Evolutionary conservation across 2,113 vertebrate genomes (phyloP).

Genomic region (Chloropsis cyanopogon): DNA sequence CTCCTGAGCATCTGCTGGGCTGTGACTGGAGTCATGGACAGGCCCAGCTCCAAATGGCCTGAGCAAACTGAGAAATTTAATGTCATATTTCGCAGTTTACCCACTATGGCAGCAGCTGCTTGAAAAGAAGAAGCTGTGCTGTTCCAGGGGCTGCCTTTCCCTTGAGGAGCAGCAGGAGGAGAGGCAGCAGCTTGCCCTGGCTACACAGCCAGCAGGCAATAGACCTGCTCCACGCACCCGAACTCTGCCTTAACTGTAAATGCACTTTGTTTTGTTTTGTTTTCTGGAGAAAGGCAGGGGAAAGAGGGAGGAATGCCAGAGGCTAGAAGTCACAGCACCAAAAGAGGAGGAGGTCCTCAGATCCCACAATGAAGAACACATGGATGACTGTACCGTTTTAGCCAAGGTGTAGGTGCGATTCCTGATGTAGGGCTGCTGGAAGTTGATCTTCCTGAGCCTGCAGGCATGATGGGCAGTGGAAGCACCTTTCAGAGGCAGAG

Average conservation of each 20-base stretch:
- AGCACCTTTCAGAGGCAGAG: background rate
- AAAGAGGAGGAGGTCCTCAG: background rate
- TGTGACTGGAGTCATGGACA: rapidly evolving
- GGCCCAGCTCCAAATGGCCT: background rate
- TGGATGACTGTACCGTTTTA: slow-evolving; percentile 49
- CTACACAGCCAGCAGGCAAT: background rate
- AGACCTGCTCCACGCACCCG: background rate
- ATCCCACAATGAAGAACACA: background rate
- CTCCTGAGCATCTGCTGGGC: background rate
- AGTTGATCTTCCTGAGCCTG: slow-evolving; percentile 35
- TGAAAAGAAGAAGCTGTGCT: background rate
- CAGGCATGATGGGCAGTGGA: slow-evolving; percentile 5
- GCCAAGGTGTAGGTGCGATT: slow-evolving; percentile 70
- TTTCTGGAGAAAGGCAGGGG: background rate
- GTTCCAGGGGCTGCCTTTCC: background rate
- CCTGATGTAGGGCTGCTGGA: slow-evolving; percentile 53
- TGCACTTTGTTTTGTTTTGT: background rate
- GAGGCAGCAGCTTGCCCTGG: background rate
- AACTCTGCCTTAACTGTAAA: background rate
- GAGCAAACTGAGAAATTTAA: background rate
- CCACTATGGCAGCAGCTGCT: background rate
- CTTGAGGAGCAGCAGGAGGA: background rate
- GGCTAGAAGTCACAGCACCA: background rate
- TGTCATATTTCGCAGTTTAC: background rate
- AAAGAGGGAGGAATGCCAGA: background rate